phyloP scores from a whole-genome alignment of 2,888 invertebrate genomes.

The Tortrix viridana region DNA sequence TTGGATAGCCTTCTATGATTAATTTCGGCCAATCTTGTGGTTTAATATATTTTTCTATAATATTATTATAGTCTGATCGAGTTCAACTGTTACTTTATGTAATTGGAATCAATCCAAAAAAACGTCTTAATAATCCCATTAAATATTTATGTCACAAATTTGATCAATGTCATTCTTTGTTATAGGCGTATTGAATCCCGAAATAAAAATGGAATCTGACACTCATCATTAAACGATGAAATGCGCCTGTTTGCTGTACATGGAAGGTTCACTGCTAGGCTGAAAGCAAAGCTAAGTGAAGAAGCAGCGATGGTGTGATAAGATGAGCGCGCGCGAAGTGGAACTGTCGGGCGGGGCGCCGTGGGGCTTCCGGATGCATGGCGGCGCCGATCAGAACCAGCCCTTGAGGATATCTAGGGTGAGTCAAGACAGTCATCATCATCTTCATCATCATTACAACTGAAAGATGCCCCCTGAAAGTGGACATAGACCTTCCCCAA shows the following conservation, averaged over 20 bases:
- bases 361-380: conserved; percentile 95
- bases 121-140: too few relatives aligned
- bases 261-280: conserved; percentile 49
- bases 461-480: neutral
- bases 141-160: neutral
- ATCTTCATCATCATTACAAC: neutral
- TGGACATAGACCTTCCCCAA: neutral
- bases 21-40: too few relatives aligned
- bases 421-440: conserved; percentile 63
- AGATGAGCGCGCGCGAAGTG: conserved; percentile 89
- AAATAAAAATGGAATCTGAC: conserved; percentile 21
- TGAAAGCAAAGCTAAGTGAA: conserved; percentile 39
- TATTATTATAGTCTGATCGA: too few relatives aligned
- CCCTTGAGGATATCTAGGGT: conserved; percentile 92
- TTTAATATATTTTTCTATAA: too few relatives aligned
- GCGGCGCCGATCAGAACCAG: conserved; percentile 91
- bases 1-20: too few relatives aligned
- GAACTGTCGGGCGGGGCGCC: conserved; percentile 92
- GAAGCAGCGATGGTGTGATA: conserved; percentile 63
- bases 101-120: too few relatives aligned
- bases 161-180: conserved; percentile 48
- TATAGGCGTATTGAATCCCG: conserved; percentile 50
- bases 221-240: conserved; percentile 47
- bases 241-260: conserved; percentile 45
- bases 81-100: too few relatives aligned